Conservation (phyloP, 2,888 invertebrate genomes). For the Drosophila dives region DNA sequence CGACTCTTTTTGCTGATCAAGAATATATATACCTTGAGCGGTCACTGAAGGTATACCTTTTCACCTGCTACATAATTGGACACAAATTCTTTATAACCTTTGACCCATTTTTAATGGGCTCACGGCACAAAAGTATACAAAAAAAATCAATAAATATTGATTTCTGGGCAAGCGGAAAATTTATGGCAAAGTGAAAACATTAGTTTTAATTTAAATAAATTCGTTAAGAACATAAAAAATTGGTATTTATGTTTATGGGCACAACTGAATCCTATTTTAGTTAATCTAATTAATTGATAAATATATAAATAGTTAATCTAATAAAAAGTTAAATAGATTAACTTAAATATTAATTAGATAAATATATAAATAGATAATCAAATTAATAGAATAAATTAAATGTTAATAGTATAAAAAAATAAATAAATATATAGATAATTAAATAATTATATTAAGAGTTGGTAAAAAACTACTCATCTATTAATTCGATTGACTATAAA, state of each 20-base stretch:
- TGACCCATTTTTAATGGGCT: not conserved
- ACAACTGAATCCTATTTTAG: not conserved
- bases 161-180: not conserved
- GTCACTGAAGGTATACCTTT: not conserved
- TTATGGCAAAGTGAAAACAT: not conserved
- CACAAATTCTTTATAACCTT: not conserved
- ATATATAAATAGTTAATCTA: not conserved
- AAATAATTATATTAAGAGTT: too few relatives aligned
- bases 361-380: too few relatives aligned
- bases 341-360: not conserved
- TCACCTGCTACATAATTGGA: not conserved
- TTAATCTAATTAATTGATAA: not conserved
- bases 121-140: not conserved
- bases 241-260: not conserved
- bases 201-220: not conserved
- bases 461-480: too few relatives aligned
- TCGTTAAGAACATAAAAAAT: not conserved
- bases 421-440: too few relatives aligned
- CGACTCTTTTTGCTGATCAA: not conserved
- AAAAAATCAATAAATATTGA: constrained; percentile 7
- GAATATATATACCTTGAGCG: not conserved
- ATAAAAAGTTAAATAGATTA: not conserved
- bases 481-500: too few relatives aligned
- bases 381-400: too few relatives aligned
- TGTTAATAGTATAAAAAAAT: too few relatives aligned